Percentiles rank a stretch among this genome's conserved stretches.
Evolutionary conservation across 2,888 invertebrate genomes (phyloP).

Genomic region (Sarcophaga carnaria): DNA sequence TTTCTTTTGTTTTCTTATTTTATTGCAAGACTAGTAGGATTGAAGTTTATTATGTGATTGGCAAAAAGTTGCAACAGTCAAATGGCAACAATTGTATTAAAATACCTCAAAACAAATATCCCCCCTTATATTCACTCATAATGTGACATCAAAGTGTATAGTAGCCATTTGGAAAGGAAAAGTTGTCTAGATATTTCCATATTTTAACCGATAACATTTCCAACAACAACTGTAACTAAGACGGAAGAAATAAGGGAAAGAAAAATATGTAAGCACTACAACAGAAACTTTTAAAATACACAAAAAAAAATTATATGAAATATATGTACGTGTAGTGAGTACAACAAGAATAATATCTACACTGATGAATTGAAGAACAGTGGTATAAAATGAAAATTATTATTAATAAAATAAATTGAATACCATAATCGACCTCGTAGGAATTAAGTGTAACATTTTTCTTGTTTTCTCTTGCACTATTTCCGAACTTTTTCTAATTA

Average conservation of each 20-base stretch:
- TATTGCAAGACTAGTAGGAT: neutral
- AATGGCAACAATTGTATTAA: constrained; percentile 45
- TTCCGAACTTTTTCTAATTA: no score
- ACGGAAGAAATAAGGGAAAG: neutral
- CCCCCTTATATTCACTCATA: neutral
- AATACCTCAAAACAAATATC: neutral
- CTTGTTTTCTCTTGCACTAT: no score
- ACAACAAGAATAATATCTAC: no score
- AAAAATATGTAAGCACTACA: neutral
- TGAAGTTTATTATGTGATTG: constrained; percentile 38
- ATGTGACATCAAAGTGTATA: constrained; percentile 14
- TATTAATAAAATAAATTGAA: no score
- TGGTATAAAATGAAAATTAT: no score
- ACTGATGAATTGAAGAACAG: no score
- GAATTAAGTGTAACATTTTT: no score
- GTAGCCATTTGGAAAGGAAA: constrained; percentile 38
- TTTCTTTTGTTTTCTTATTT: constrained; percentile 3
- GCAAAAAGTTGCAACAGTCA: constrained; percentile 47
- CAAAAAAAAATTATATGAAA: no score
- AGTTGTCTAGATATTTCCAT: constrained; percentile 56
- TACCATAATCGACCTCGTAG: no score
- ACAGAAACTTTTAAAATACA: neutral
- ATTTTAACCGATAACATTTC: constrained; percentile 50
- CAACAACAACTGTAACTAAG: neutral
- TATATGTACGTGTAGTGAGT: no score